Conservation (phyloP, 1,140 invertebrate genomes). For the Penaeus indicus region DNA sequence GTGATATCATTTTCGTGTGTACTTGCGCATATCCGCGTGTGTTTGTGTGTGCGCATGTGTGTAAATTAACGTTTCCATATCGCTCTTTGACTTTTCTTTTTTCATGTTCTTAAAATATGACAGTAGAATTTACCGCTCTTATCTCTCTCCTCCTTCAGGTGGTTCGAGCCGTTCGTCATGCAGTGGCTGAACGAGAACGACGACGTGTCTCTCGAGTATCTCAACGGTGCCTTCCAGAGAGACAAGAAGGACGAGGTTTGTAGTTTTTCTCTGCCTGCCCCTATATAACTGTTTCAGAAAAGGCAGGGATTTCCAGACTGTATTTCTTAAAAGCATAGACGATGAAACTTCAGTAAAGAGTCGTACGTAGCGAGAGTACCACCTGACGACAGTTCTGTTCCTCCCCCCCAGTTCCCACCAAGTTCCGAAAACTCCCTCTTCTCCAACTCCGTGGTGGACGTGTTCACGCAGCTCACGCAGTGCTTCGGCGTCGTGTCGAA, state of each 20-base stretch:
- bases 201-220: constrained; percentile 98
- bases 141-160: constrained; percentile 73
- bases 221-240: constrained; percentile 97
- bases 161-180: constrained; percentile 99
- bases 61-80: no score
- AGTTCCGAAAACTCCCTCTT: constrained; percentile 99
- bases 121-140: background rate
- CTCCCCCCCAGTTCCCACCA: constrained; percentile 90
- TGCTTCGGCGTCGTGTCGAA: constrained; percentile 99
- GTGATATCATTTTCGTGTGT: constrained; percentile 17
- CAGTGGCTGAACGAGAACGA: constrained; percentile 99
- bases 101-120: background rate
- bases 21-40: background rate
- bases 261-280: constrained; percentile 39
- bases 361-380: background rate
- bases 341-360: no score
- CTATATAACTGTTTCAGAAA: no score
- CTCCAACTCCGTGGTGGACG: constrained; percentile 99
- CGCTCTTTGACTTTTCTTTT: no score
- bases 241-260: constrained; percentile 98
- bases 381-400: constrained; percentile 17
- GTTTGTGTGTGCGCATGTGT: no score
- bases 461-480: constrained; percentile 99
- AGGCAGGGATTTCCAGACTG: no score
- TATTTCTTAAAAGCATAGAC: no score